A percentile compares a stretch with the other conserved stretches of the same genome.
Conservation (phyloP, 2,797 vertebrate genomes). For the Meriones psammophilus region DNA sequence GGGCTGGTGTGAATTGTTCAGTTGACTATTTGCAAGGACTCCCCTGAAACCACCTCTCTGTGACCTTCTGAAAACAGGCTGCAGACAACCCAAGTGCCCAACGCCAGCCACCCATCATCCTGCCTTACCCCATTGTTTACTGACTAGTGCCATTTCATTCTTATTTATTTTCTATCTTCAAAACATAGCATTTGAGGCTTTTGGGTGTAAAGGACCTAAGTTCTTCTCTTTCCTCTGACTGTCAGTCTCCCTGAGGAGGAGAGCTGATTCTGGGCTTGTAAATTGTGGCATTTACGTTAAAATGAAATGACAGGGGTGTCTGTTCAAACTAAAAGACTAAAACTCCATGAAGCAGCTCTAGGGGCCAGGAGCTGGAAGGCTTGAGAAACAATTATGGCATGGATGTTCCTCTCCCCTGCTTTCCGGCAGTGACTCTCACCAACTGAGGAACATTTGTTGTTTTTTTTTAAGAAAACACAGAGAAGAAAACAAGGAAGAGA, state of each 20-base stretch:
- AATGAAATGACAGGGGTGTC: slow-evolving; percentile 61
- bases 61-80: slow-evolving; percentile 50
- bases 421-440: slow-evolving; percentile 62
- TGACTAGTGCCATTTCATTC: slow-evolving; percentile 62
- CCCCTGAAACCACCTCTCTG: not conserved
- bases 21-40: slow-evolving; percentile 8
- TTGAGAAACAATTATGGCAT: slow-evolving; percentile 56
- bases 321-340: slow-evolving; percentile 51
- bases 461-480: slow-evolving; percentile 31
- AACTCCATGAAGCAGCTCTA: slow-evolving; percentile 46
- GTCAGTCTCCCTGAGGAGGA: slow-evolving; percentile 36
- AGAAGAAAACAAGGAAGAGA: not conserved
- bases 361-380: slow-evolving; percentile 61
- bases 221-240: slow-evolving; percentile 23
- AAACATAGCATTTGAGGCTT: slow-evolving; percentile 67
- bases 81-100: not conserved
- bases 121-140: slow-evolving; percentile 22
- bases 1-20: not conserved
- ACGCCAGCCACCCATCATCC: not conserved
- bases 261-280: slow-evolving; percentile 55
- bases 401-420: not conserved
- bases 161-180: slow-evolving; percentile 73
- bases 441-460: slow-evolving; percentile 12
- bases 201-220: slow-evolving; percentile 45
- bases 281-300: slow-evolving; percentile 69